phyloP scores from a whole-genome alignment of 2,797 vertebrate genomes.

The Orestias chungarensis region DNA sequence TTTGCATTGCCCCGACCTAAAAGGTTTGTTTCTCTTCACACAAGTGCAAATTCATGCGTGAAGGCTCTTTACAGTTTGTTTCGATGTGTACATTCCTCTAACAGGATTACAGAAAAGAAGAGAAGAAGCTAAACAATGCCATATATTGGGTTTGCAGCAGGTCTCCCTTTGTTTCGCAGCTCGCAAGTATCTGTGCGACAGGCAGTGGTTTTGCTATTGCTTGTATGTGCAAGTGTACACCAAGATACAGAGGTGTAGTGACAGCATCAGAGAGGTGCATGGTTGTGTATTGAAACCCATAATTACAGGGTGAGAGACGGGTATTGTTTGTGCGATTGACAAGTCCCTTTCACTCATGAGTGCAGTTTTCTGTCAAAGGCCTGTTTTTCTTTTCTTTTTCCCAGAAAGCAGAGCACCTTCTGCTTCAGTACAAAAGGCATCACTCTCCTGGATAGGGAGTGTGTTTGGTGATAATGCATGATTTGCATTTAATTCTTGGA shows the following conservation, averaged over 20 bases:
- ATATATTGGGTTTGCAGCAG: slow-evolving; percentile 31
- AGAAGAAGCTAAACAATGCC: slow-evolving; percentile 1
- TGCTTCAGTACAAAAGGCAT: slow-evolving; percentile 60
- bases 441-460: slow-evolving; percentile 62
- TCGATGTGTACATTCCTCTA: slow-evolving; percentile 62
- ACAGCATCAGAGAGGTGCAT: slow-evolving; percentile 58
- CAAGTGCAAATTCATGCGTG: slow-evolving; percentile 40
- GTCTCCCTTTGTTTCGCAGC: slow-evolving; percentile 1
- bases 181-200: slow-evolving; percentile 13
- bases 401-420: slow-evolving; percentile 55
- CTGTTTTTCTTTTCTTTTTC: slow-evolving; percentile 42
- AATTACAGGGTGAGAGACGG: slow-evolving; percentile 69
- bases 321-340: slow-evolving; percentile 76
- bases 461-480: slow-evolving; percentile 68
- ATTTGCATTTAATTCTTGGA: slow-evolving; percentile 77
- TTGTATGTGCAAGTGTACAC: slow-evolving; percentile 37
- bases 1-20: slow-evolving; percentile 37
- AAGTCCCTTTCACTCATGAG: slow-evolving; percentile 71
- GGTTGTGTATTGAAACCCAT: slow-evolving; percentile 74
- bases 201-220: slow-evolving; percentile 22
- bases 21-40: slow-evolving; percentile 29
- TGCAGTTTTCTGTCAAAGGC: slow-evolving; percentile 71
- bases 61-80: slow-evolving; percentile 55
- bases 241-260: slow-evolving; percentile 49
- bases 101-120: slow-evolving; percentile 62